These are phyloP conservation scores for Chionomys nivalis DNA, from an alignment of 2,113 vertebrate species.

Conservation along the genomic window DNA sequence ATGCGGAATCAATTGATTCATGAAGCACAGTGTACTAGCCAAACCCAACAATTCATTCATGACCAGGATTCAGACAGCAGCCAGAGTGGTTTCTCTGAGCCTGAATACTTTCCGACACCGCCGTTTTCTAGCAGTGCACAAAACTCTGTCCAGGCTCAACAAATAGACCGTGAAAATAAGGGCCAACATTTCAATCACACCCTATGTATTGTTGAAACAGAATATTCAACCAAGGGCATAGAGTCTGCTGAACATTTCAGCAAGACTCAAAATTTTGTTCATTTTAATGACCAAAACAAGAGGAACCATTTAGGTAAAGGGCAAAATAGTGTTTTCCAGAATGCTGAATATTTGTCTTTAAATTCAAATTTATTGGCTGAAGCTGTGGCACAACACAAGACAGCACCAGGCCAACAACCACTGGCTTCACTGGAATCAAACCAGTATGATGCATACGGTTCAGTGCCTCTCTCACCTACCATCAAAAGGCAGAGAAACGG, in stretches of 20 bases:
- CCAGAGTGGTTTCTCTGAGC: background rate
- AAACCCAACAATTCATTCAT: constrained; percentile 13
- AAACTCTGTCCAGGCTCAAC: background rate
- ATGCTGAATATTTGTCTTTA: constrained; percentile 11
- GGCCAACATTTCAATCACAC: background rate
- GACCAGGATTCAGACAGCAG: constrained; percentile 1
- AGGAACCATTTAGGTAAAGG: background rate
- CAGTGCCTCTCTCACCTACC: background rate
- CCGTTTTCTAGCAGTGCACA: background rate
- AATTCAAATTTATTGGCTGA: constrained; percentile 27
- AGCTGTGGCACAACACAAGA: background rate
- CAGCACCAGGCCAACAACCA: background rate
- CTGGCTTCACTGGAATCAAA: background rate
- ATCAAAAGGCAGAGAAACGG: background rate
- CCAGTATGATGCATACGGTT: background rate
- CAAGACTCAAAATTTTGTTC: background rate
- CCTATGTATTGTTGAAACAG: background rate
- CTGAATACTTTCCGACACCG: background rate
- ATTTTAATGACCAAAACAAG: constrained; percentile 24
- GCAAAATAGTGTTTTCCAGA: constrained; percentile 13
- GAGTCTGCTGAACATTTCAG: background rate
- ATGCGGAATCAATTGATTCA: constrained; percentile 23
- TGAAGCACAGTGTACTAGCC: background rate
- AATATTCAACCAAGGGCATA: background rate
- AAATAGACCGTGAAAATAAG: background rate